phyloP scores from a whole-genome alignment of 1,140 invertebrate species.

The Temnothorax nylanderi region DNA sequence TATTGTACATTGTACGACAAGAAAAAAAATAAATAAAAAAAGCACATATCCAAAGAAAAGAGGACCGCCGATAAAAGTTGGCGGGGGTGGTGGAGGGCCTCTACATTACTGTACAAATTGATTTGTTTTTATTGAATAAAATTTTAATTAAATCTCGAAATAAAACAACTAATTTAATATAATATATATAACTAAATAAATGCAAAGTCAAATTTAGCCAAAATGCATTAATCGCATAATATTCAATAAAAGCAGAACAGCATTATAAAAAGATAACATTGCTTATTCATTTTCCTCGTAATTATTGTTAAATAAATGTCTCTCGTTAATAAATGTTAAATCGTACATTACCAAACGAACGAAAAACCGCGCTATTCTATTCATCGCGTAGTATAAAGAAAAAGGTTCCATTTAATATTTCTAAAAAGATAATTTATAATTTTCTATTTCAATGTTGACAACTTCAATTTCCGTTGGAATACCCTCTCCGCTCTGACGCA shows the following conservation, averaged over 20 bases:
- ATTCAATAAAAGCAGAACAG: not conserved
- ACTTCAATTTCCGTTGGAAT: conserved; percentile 18
- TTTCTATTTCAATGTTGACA: not conserved
- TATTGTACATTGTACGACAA: not conserved
- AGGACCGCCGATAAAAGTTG: too few species aligned
- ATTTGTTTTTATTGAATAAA: not conserved
- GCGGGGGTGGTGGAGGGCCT: not conserved
- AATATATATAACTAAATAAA: not conserved
- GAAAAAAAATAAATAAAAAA: not conserved
- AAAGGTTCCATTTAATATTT: not conserved
- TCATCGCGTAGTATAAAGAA: not conserved
- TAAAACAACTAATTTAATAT: not conserved
- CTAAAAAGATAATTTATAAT: conserved; percentile 10
- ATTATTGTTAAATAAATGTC: not conserved
- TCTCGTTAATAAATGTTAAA: not conserved
- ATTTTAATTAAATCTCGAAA: not conserved
- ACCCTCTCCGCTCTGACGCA: not conserved
- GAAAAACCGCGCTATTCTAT: not conserved
- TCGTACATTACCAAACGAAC: not conserved
- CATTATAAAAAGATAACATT: not conserved
- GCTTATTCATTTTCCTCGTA: not conserved
- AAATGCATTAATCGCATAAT: not conserved
- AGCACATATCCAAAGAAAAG: too few species aligned
- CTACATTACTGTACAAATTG: not conserved
- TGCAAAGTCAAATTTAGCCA: not conserved